These are phyloP conservation scores for Peromyscus leucopus DNA, from an alignment of 2,113 vertebrate species.

Conservation along the genomic window DNA sequence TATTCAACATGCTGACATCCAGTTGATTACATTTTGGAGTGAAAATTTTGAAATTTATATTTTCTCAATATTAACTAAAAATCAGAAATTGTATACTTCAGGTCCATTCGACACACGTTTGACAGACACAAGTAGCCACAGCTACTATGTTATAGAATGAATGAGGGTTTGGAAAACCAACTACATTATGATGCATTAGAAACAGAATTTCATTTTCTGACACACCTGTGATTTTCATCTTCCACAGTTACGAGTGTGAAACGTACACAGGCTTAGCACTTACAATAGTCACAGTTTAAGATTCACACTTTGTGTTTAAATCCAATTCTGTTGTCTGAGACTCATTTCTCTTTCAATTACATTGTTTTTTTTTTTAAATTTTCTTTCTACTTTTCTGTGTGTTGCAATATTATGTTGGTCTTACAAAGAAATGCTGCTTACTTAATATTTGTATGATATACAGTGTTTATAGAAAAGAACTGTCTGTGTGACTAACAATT, in stretches of 20 bases:
- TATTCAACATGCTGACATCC: no score
- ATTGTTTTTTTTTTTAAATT: not conserved
- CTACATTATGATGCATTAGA: not conserved
- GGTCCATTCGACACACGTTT: not conserved
- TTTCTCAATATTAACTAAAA: not conserved
- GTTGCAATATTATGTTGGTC: not conserved
- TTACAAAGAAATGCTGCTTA: not conserved
- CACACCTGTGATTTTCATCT: not conserved
- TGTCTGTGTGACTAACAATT: not conserved
- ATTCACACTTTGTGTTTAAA: not conserved
- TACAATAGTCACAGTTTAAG: not conserved
- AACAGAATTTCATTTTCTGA: not conserved
- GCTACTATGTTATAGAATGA: not conserved
- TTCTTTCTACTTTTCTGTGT: not conserved
- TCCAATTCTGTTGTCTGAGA: not conserved
- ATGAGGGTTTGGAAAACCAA: not conserved
- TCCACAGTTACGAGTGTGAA: not conserved
- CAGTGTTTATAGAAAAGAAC: not conserved
- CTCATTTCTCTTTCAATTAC: not conserved
- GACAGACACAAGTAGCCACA: not conserved
- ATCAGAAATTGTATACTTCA: not conserved
- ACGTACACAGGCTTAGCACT: not conserved
- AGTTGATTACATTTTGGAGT: not conserved
- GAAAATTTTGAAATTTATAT: not conserved
- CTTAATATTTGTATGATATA: not conserved